Evolutionary conservation across 2,797 vertebrate species (phyloP), one percentile per base, ranked within the genome.

Genomic region (Yasuhikotakia modesta): DNA sequence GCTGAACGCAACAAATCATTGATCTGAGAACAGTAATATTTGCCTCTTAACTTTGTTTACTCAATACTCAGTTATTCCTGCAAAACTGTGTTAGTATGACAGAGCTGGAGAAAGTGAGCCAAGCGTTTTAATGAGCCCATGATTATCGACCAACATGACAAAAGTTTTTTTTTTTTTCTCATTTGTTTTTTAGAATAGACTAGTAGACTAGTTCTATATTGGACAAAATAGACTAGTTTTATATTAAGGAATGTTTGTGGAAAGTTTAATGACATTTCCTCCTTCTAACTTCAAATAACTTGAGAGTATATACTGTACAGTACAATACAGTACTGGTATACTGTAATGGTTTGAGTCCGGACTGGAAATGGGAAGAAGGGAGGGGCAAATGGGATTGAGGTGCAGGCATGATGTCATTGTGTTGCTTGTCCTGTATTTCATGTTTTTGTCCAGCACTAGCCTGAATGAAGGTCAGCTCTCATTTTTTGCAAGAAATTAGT

Each of bases 11-110:
- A n/a, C 61, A 75, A 32, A 71, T 67, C 50, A 32, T 66, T 78
- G 73, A 69, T 76, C 68, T 67, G 30, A 46, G 67, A 79, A 67
- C 52, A 48, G 70, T 74, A 30, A 52, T 81, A 32, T 75, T 81
- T 75, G 27, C 43, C 46, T 39, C 67, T 48, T 35, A 52, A 52
- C 52, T 50, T 13, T 70, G 45, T 76, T 55, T 55, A 19, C 39
- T 32, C 24, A 14, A 16, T 53, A 55, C 17, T 32, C 32, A 14
- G 63, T 57, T 65, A 39, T 58, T 60, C 17, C 64, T 46, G 63
- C 30, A 57, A 10, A 52, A 48, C 50, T 53, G 45, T 39, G 50
- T 75, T 48, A 75, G 32, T 16, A 12, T 22, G 32, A 32, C 57
- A 10, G 19, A 60, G 21, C 22, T 72, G 2, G 73, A 64, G 22